Conservation (phyloP, 2,797 vertebrate genomes). For the Falco rusticolus region DNA sequence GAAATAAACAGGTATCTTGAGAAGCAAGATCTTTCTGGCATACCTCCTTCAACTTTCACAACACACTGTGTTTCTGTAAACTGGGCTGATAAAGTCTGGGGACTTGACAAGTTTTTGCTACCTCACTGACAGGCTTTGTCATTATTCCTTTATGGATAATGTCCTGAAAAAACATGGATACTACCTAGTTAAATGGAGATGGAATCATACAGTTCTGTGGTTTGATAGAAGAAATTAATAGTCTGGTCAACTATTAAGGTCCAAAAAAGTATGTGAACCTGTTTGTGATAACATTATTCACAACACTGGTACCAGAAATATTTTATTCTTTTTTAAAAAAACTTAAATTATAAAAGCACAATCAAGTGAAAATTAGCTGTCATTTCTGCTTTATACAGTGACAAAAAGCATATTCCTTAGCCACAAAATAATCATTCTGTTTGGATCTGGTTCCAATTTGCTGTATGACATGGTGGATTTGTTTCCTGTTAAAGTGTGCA, state of each 20-base stretch:
- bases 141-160: neutral
- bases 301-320: neutral
- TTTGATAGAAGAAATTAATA: neutral
- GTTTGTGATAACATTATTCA: neutral
- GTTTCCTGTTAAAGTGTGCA: neutral
- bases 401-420: neutral
- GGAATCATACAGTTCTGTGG: neutral
- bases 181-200: neutral
- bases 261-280: neutral
- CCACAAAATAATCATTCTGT: neutral
- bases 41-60: neutral
- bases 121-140: neutral
- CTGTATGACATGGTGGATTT: neutral
- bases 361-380: neutral
- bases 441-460: neutral
- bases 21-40: neutral
- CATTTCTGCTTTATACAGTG: neutral
- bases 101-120: neutral
- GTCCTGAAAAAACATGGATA: neutral
- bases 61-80: neutral
- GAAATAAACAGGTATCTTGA: neutral
- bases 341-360: neutral
- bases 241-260: neutral
- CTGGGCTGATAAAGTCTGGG: neutral
- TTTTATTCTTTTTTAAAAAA: no score